These are phyloP conservation scores for Diuraphis noxia DNA, from an alignment of 1,140 invertebrate species.

Conservation along the genomic window DNA sequence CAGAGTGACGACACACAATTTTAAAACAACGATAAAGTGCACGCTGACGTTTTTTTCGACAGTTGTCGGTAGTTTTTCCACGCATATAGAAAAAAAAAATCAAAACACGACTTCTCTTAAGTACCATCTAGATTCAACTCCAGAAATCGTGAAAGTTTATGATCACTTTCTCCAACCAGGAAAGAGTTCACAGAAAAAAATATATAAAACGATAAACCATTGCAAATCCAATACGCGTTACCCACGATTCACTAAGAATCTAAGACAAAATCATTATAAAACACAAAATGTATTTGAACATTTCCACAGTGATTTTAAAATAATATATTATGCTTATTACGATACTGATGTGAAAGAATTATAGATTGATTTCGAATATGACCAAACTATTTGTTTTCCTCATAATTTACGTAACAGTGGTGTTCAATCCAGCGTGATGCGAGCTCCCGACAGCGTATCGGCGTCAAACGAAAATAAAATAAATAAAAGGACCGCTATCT, in stretches of 20 bases:
- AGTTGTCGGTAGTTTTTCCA: neutral
- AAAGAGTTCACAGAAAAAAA: conserved; percentile 1
- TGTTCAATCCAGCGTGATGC: neutral
- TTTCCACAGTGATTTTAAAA: neutral
- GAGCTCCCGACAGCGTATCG: neutral
- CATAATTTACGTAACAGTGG: neutral
- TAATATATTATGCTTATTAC: neutral
- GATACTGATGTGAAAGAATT: neutral
- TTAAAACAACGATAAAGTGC: neutral
- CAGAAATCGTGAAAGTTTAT: neutral
- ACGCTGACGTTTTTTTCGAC: neutral
- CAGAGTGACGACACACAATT: neutral
- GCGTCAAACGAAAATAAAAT: neutral
- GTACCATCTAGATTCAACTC: neutral
- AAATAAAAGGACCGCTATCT: neutral
- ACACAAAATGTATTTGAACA: neutral
- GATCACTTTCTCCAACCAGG: neutral
- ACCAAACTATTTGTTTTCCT: neutral
- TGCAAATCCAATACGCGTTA: neutral
- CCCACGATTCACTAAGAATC: neutral
- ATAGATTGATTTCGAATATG: neutral
- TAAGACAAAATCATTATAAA: neutral
- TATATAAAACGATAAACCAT: neutral
- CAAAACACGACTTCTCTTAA: neutral
- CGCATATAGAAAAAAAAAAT: neutral